Conservation (phyloP, 2,113 vertebrate species). For the Dicerorhinus sumatrensis region DNA sequence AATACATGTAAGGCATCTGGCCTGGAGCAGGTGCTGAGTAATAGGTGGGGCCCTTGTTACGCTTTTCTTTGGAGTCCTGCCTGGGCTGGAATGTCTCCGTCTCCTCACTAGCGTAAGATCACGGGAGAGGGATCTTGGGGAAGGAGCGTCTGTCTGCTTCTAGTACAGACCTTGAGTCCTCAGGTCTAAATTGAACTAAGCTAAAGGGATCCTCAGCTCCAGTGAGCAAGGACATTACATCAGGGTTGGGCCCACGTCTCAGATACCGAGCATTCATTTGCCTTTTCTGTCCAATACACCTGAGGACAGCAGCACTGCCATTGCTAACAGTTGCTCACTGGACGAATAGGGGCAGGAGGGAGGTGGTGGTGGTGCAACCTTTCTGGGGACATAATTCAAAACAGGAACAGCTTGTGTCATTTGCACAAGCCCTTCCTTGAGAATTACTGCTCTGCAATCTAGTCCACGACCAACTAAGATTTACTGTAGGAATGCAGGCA, state of each 20-base stretch:
- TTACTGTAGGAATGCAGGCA: background rate
- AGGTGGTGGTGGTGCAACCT: background rate
- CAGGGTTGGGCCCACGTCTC: background rate
- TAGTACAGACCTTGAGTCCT: background rate
- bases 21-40: background rate
- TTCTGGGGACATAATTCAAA: background rate
- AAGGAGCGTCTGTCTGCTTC: background rate
- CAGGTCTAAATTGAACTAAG: background rate
- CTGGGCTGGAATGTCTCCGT: background rate
- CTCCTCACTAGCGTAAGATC: background rate
- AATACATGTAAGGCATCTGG: background rate
- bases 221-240: background rate
- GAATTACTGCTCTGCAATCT: background rate
- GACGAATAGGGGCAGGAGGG: background rate
- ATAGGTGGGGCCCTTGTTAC: background rate
- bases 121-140: background rate
- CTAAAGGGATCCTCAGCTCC: background rate
- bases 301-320: background rate
- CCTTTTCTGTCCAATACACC: background rate
- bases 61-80: background rate
- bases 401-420: background rate
- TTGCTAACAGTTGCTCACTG: too few relatives aligned
- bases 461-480: background rate
- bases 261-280: background rate
- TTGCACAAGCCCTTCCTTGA: background rate